These are phyloP conservation scores for Drosophila subquinaria DNA, from an alignment of 2,888 invertebrate species.

Conservation along the genomic window DNA sequence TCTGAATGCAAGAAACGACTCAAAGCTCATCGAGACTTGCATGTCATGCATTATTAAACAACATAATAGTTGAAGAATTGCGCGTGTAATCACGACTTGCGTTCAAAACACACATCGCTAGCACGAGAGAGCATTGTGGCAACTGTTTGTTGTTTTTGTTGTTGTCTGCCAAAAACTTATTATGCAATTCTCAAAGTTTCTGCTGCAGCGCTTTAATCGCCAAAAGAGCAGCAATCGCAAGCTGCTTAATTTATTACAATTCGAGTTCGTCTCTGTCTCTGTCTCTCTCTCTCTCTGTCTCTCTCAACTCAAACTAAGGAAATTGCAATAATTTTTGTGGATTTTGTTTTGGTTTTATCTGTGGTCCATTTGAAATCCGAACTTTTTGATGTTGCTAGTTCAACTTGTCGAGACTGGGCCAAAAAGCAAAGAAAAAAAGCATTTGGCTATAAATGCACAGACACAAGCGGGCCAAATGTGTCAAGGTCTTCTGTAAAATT, in stretches of 20 bases:
- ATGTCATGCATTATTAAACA: slow-evolving; percentile 1
- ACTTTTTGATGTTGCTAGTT: slow-evolving; percentile 25
- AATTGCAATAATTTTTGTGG: slow-evolving; percentile 55
- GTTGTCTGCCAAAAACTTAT: slow-evolving; percentile 57
- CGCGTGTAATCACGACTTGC: slow-evolving; percentile 19
- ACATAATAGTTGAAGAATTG: neutral
- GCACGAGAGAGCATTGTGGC: slow-evolving; percentile 33
- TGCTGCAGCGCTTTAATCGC: slow-evolving; percentile 28
- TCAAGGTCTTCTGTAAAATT: slow-evolving; percentile 75
- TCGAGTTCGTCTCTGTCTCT: slow-evolving; percentile 18
- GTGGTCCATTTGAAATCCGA: slow-evolving; percentile 54
- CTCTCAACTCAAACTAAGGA: slow-evolving; percentile 41
- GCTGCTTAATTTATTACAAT: slow-evolving; percentile 65
- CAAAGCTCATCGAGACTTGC: neutral
- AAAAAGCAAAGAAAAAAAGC: slow-evolving; percentile 40
- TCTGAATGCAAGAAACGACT: neutral
- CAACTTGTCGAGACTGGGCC: slow-evolving; percentile 32
- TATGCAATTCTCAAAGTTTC: slow-evolving; percentile 65
- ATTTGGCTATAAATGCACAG: slow-evolving; percentile 49
- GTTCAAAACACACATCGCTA: slow-evolving; percentile 34
- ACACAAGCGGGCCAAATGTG: slow-evolving; percentile 70
- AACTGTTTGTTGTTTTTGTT: slow-evolving; percentile 37
- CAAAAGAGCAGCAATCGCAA: slow-evolving; percentile 49
- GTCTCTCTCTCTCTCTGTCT: slow-evolving; percentile 16
- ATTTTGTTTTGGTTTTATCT: slow-evolving; percentile 33